These are phyloP conservation scores for Aethina tumida DNA, from an alignment of 1,140 invertebrate species.

Conservation along the genomic window DNA sequence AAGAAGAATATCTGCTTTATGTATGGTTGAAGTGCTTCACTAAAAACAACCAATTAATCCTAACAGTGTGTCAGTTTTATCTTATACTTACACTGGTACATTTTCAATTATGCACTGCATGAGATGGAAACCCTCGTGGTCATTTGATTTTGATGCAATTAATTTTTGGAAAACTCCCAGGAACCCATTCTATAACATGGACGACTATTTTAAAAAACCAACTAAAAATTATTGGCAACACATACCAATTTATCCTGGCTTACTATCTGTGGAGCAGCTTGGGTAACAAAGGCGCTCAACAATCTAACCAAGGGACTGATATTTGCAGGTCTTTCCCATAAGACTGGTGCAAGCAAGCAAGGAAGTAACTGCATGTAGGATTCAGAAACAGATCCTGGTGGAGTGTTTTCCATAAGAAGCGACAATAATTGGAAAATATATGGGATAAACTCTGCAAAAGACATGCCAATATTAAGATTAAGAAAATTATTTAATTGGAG, in stretches of 20 bases:
- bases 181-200: constrained; percentile 65
- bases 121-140: constrained; percentile 92
- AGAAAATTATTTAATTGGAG: constrained; percentile 15
- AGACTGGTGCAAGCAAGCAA: constrained; percentile 71
- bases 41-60: constrained; percentile 33
- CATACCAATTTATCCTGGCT: constrained; percentile 37
- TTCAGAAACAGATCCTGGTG: constrained; percentile 50
- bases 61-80: constrained; percentile 8
- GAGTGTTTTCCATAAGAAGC: constrained; percentile 70
- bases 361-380: constrained; percentile 85
- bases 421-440: constrained; percentile 97
- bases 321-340: constrained; percentile 90
- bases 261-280: constrained; percentile 64
- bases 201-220: constrained; percentile 13
- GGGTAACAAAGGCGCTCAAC: constrained; percentile 74
- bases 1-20: constrained; percentile 84
- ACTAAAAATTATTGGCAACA: constrained; percentile 9
- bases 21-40: constrained; percentile 58
- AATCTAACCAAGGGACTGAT: constrained; percentile 83
- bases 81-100: constrained; percentile 47
- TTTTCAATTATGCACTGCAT: constrained; percentile 76
- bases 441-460: constrained; percentile 79
- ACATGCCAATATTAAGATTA: constrained; percentile 2
- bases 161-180: constrained; percentile 95
- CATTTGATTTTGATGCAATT: constrained; percentile 89